These are phyloP conservation scores for Caenorhabditis zanzibari DNA, from an alignment of 2,888 invertebrate genomes.

Conservation along the genomic window DNA sequence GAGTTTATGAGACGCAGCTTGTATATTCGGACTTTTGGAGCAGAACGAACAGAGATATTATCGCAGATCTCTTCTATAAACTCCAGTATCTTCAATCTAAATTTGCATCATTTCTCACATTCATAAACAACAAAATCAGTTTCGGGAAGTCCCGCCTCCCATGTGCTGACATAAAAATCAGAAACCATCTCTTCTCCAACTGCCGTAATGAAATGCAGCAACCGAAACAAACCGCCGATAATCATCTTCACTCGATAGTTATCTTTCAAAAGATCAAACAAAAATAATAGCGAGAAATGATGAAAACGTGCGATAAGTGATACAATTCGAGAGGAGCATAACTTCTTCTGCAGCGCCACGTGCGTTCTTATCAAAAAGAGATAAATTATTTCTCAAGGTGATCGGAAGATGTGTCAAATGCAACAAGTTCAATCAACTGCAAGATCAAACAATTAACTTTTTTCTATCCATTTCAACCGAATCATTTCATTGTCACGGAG, in stretches of 20 bases:
- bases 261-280: slow-evolving; percentile 44
- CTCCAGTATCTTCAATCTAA: too few relatives aligned
- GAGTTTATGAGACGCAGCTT: too few relatives aligned
- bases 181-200: slow-evolving; percentile 8
- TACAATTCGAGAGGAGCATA: slow-evolving; percentile 17
- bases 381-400: slow-evolving; percentile 43
- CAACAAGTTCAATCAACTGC: slow-evolving; percentile 33
- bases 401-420: slow-evolving; percentile 29
- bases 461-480: slow-evolving; percentile 6
- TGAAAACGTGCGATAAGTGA: slow-evolving; percentile 41
- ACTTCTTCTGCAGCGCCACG: slow-evolving; percentile 32
- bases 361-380: slow-evolving; percentile 44
- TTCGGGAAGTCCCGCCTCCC: background rate
- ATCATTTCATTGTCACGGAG: slow-evolving; percentile 7
- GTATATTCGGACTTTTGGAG: too few relatives aligned
- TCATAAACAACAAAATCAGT: background rate
- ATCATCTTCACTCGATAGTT: slow-evolving; percentile 19
- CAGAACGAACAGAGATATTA: too few relatives aligned
- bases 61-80: too few relatives aligned
- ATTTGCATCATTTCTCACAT: background rate
- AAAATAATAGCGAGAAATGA: slow-evolving; percentile 29
- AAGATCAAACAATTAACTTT: slow-evolving; percentile 41
- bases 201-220: slow-evolving; percentile 32
- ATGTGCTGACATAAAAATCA: slow-evolving; percentile 23
- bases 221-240: slow-evolving; percentile 28